Percentiles rank a stretch among this genome's conserved stretches.
phyloP scores from a whole-genome alignment of 2,888 invertebrate genomes.

The Drosophila peninsularis region DNA sequence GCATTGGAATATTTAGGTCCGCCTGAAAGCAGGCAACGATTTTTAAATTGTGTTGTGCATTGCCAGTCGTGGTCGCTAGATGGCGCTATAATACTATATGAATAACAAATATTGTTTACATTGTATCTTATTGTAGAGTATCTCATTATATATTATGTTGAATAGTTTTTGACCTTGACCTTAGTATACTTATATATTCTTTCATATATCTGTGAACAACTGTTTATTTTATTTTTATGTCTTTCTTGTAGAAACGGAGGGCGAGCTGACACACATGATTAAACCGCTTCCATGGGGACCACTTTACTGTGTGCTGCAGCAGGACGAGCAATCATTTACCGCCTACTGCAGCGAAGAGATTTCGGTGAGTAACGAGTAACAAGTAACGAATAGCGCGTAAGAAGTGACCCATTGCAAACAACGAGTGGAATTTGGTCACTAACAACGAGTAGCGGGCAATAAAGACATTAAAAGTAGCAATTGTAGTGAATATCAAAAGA shows the following conservation, averaged over 20 bases:
- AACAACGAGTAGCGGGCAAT: slow-evolving; percentile 1
- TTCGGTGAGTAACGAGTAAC: slow-evolving; percentile 87
- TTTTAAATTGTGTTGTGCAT: neutral
- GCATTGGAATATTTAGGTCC: neutral
- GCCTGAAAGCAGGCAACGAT: slow-evolving; percentile 55
- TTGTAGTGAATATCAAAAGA: neutral
- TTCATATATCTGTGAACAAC: neutral
- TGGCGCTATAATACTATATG: slow-evolving; percentile 41
- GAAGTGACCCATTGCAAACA: neutral
- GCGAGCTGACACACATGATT: slow-evolving; percentile 84
- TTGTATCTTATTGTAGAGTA: too few relatives aligned
- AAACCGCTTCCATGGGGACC: slow-evolving; percentile 87
- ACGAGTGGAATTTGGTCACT: neutral
- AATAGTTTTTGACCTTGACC: neutral
- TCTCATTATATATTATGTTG: too few relatives aligned
- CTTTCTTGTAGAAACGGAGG: slow-evolving; percentile 83
- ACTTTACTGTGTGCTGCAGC: slow-evolving; percentile 89
- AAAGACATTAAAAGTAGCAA: too few relatives aligned
- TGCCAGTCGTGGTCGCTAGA: slow-evolving; percentile 3
- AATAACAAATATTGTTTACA: too few relatives aligned
- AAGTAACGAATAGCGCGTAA: neutral
- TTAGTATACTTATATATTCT: neutral
- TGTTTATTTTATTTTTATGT: neutral
- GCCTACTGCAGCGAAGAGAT: slow-evolving; percentile 90
- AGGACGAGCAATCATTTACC: slow-evolving; percentile 89